Conservation (phyloP, 2,888 invertebrate genomes). For the Encarsia formosa region DNA sequence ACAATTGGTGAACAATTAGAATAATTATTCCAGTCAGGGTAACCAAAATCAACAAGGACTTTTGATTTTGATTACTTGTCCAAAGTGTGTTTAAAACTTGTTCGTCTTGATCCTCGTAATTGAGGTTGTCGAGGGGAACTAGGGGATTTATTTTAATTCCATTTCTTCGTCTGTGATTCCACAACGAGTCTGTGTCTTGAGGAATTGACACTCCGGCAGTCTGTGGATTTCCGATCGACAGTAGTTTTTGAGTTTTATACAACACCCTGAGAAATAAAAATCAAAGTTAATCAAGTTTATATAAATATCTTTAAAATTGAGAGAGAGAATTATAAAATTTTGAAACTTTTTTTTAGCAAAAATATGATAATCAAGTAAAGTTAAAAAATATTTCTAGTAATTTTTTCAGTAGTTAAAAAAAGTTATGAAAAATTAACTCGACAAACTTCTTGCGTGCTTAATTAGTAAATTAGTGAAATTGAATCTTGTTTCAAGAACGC, state of each 20-base stretch:
- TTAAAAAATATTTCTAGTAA: no score
- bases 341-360: background rate
- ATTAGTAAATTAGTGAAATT: no score
- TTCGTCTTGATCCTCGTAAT: slow-evolving; percentile 22
- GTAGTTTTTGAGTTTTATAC: slow-evolving; percentile 71
- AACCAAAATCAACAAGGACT: slow-evolving; percentile 33
- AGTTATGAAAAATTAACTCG: no score
- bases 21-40: slow-evolving; percentile 35
- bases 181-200: slow-evolving; percentile 40
- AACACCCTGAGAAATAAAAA: slow-evolving; percentile 70
- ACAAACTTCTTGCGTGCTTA: no score
- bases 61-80: slow-evolving; percentile 28
- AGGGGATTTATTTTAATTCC: slow-evolving; percentile 29
- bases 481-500: no score
- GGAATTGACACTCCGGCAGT: slow-evolving; percentile 36
- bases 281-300: no score
- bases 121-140: slow-evolving; percentile 17
- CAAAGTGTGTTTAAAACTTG: no score
- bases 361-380: background rate
- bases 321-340: background rate
- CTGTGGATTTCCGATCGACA: slow-evolving; percentile 63
- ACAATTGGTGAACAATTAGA: slow-evolving; percentile 40
- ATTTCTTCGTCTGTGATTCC: slow-evolving; percentile 40
- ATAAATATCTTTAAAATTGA: slow-evolving; percentile 29
- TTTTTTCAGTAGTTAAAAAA: no score